Conservation (phyloP, 2,113 vertebrate genomes). For the Sylvicapra grimmia region DNA sequence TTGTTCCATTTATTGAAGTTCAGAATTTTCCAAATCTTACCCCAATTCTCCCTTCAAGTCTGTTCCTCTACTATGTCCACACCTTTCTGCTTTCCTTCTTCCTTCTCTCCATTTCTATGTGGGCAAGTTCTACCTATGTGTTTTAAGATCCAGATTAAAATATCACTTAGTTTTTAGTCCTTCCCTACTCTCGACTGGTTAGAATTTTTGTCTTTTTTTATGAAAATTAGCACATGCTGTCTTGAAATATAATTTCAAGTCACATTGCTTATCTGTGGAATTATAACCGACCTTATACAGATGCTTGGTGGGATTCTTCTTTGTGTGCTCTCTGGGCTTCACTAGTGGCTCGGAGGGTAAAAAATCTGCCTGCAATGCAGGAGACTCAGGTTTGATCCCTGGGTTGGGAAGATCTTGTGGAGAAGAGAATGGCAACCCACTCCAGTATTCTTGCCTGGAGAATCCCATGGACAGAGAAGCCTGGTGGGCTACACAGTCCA, state of each 20-base stretch:
- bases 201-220: slow-evolving; percentile 22
- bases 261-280: background rate
- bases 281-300: background rate
- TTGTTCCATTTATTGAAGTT: slow-evolving; percentile 7
- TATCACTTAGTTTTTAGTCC: background rate
- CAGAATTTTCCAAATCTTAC: background rate
- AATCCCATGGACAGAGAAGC: background rate
- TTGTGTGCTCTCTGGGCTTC: background rate
- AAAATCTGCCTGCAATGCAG: background rate
- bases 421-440: background rate
- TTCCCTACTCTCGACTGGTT: background rate
- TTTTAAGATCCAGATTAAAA: slow-evolving; percentile 27
- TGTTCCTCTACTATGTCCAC: background rate
- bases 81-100: background rate
- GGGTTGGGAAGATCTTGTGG: background rate
- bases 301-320: slow-evolving; percentile 18
- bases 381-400: background rate
- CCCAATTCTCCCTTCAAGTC: background rate
- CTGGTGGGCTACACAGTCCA: background rate
- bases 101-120: background rate
- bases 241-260: background rate
- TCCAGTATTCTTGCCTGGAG: background rate
- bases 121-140: background rate
- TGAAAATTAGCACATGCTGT: background rate
- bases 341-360: background rate